Base-by-base conservation (phyloP, 2,888 invertebrate genomes). In the Elmis aenea region DNA sequence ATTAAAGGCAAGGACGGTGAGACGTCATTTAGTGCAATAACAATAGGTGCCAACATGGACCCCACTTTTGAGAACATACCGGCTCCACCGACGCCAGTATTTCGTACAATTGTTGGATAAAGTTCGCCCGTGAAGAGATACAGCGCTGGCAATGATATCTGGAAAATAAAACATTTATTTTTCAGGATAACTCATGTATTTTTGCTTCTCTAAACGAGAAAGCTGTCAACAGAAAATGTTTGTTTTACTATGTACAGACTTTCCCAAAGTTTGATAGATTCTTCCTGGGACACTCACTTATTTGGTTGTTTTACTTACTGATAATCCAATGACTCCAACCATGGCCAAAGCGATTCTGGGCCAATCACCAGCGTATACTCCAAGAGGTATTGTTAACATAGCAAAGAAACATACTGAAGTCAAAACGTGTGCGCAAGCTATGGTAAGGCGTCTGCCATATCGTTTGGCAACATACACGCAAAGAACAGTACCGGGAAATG, bases 111-210 rank as follows among this genome's bases (percentile, higher is more conserved):
- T 0, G 88, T 89, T 5, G 89, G 89, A 57, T 80, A 87, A 18
- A 87, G 62, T 64, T 89, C 88, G 0, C 85, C 83, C 5, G 84
- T 79, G 59, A 79, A 85, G 10, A 89, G 71, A 60, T 84, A 88
- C 34, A 85, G 66, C 0, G 81, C 73, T 31, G 68, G 81, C 35
- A 62, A 54, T 1, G 73, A 68, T 5, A 77, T 70, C 77, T 77
- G 60, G 66, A 39, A 43, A 29, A 33, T 26, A 5, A 29, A 11
- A n/a, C 3, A 8, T n/a, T 14, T 9, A 15, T 2, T 6, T 24
- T 6, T n/a, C 9, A 24, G 5, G 10, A 24, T 6, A 24, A 24
- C 24, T 6, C 6, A 6, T 8, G 5, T 6, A 6, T 18, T 18
- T 18, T 5, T 18, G 6, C 6, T 18, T 18, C 5, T 18, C 6